Evolutionary conservation across 2,113 vertebrate species (phyloP).

Genomic region (Tor tambroides): DNA sequence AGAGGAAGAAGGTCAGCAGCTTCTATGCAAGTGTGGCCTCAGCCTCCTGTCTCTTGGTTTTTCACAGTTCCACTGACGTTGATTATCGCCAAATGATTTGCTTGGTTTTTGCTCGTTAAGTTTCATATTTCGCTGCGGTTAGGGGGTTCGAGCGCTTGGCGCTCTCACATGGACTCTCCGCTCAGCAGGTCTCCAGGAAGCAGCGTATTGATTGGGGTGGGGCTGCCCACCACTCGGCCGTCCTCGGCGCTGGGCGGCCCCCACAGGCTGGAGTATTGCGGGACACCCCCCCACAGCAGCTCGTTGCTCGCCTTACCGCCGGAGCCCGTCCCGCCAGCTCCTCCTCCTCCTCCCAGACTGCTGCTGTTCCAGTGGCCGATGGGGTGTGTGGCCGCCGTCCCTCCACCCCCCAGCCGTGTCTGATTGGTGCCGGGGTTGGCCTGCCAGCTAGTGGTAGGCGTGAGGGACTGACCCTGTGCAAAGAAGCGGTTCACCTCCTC

Average conservation of each 20-base stretch:
- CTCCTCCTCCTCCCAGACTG: slow-evolving; percentile 79
- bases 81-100: slow-evolving; percentile 81
- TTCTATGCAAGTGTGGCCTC: slow-evolving; percentile 76
- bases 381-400: slow-evolving; percentile 79
- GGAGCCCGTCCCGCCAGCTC: slow-evolving; percentile 63
- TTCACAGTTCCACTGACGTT: slow-evolving; percentile 67
- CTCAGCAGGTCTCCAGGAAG: slow-evolving; percentile 96
- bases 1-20: slow-evolving; percentile 70
- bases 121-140: slow-evolving; percentile 44
- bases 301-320: slow-evolving; percentile 82
- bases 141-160: slow-evolving; percentile 17
- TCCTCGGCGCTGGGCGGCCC: slow-evolving; percentile 90
- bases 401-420: slow-evolving; percentile 82
- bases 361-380: slow-evolving; percentile 92
- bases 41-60: slow-evolving; percentile 64
- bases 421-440: slow-evolving; percentile 84
- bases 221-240: slow-evolving; percentile 89
- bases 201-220: slow-evolving; percentile 92
- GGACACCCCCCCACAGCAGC: slow-evolving; percentile 92
- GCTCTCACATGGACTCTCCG: slow-evolving; percentile 91
- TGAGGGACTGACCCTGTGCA: slow-evolving; percentile 94
- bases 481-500: slow-evolving; percentile 97
- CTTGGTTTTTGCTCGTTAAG: slow-evolving; percentile 76
- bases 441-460: slow-evolving; percentile 95
- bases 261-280: slow-evolving; percentile 97